These are phyloP conservation scores for Malurus leucopterus DNA, from an alignment of 2,797 vertebrate genomes.

Conservation along the genomic window DNA sequence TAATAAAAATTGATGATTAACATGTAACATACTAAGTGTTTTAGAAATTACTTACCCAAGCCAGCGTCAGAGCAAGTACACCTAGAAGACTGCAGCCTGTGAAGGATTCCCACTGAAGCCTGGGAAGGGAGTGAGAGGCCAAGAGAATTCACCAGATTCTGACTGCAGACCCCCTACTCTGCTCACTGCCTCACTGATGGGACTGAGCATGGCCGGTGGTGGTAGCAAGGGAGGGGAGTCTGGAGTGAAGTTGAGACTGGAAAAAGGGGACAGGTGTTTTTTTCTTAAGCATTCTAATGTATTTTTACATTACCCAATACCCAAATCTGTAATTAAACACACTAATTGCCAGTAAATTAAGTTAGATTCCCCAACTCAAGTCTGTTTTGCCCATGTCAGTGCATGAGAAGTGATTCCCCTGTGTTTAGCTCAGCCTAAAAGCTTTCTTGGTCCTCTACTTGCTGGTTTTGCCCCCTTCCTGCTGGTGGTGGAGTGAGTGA, in stretches of 20 bases:
- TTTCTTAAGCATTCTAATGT: accelerated
- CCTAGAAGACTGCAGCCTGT: background rate
- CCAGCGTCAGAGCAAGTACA: background rate
- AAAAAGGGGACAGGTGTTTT: background rate
- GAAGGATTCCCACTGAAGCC: background rate
- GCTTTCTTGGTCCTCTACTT: background rate
- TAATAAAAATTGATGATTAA: background rate
- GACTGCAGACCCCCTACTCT: accelerated
- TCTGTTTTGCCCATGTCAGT: background rate
- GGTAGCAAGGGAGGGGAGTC: background rate
- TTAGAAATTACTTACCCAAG: background rate
- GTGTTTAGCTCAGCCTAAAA: background rate
- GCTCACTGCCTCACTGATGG: background rate
- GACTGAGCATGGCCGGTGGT: background rate
- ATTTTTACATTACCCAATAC: background rate
- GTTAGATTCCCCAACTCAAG: background rate
- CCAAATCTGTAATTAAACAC: background rate
- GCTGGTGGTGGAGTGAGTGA: background rate
- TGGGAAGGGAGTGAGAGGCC: background rate
- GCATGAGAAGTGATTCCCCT: background rate
- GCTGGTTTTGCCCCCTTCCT: background rate
- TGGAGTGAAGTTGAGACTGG: background rate
- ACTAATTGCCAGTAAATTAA: background rate
- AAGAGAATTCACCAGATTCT: background rate
- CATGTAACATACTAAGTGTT: background rate